These are phyloP conservation scores for Archaeoteleia sp. DNA, from an alignment of 2,888 invertebrate species.

Conservation along the genomic window DNA sequence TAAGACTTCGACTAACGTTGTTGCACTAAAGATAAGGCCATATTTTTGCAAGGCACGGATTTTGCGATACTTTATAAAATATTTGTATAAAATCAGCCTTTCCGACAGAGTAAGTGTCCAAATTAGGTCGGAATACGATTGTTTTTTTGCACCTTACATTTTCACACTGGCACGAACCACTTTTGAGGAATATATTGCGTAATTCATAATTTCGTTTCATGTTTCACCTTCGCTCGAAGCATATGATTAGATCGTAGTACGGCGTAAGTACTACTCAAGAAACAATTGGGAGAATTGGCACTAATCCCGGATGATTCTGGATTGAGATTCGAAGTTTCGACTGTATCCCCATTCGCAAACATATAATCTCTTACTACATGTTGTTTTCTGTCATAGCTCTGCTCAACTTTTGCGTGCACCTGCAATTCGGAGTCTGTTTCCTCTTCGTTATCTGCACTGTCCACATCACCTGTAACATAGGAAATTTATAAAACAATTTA, in stretches of 20 bases:
- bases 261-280: slow-evolving; percentile 65
- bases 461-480: slow-evolving; percentile 82
- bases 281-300: slow-evolving; percentile 59
- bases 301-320: slow-evolving; percentile 51
- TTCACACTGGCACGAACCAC: too few species aligned
- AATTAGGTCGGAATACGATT: too few species aligned
- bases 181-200: too few species aligned
- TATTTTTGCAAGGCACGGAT: too few species aligned
- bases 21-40: too few species aligned
- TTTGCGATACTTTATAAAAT: too few species aligned
- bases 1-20: too few species aligned
- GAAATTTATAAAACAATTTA: slow-evolving; percentile 18
- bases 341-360: slow-evolving; percentile 59
- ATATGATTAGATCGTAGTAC: slow-evolving; percentile 66
- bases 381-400: slow-evolving; percentile 51
- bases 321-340: slow-evolving; percentile 58
- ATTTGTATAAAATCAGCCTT: too few species aligned
- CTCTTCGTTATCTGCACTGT: slow-evolving; percentile 85
- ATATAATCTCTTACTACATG: slow-evolving; percentile 54
- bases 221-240: slow-evolving; percentile 69
- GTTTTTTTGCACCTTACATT: too few species aligned
- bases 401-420: slow-evolving; percentile 57
- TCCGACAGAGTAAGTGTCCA: too few species aligned
- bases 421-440: slow-evolving; percentile 71
- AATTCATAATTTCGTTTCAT: slow-evolving; percentile 71